These are phyloP conservation scores for Macrochelys suwanniensis DNA, from an alignment of 2,797 vertebrate genomes.

Conservation along the genomic window DNA sequence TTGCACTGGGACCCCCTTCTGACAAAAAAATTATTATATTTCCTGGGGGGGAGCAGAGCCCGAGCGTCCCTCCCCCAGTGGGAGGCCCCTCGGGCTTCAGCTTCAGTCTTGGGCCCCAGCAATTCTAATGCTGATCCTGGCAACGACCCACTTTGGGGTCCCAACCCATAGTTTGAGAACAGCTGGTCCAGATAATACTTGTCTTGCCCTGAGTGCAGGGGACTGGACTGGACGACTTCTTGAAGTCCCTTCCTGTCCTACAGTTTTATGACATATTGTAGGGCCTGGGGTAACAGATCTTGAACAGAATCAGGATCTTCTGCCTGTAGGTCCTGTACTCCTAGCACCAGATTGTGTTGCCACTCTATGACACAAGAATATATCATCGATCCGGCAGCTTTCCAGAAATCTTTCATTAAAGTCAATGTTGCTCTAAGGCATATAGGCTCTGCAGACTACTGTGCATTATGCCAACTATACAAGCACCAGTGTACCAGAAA, in stretches of 20 bases:
- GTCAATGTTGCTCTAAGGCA: neutral
- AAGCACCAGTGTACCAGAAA: neutral
- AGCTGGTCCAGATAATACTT: too few species aligned
- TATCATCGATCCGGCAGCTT: neutral
- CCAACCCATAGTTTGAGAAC: too few species aligned
- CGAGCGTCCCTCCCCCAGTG: rapidly evolving
- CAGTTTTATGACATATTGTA: neutral
- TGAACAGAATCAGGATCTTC: neutral
- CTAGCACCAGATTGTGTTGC: neutral
- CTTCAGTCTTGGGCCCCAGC: too few species aligned
- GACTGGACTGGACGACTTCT: too few species aligned
- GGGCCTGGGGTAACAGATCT: neutral
- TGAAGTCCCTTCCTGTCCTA: too few species aligned
- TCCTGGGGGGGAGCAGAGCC: too few species aligned
- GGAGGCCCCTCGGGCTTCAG: too few species aligned
- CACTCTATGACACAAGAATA: neutral
- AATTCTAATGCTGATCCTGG: too few species aligned
- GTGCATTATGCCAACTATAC: neutral
- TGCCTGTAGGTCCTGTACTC: neutral
- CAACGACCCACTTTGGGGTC: too few species aligned
- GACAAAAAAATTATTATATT: too few species aligned
- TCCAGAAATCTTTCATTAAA: neutral
- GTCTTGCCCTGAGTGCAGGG: too few species aligned
- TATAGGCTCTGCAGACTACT: neutral
- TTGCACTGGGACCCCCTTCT: too few species aligned